Evolutionary conservation across 1,140 invertebrate genomes (phyloP).

Genomic region (Panagrolaimus sp.): DNA sequence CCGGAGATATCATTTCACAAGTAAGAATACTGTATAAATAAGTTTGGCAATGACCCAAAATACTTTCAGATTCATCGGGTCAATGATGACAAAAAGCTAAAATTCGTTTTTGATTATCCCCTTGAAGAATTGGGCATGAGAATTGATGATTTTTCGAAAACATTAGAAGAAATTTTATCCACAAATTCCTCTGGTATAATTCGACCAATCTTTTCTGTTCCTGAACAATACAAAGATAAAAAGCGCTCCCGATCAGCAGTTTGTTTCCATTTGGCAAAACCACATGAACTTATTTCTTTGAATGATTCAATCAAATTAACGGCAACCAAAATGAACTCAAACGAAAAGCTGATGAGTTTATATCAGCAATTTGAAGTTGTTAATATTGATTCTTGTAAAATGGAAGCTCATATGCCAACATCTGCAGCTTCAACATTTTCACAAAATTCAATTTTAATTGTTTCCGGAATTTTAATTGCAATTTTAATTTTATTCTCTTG

Average conservation of each 20-base stretch:
- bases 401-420: background rate
- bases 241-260: background rate
- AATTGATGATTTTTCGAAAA: background rate
- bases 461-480: constrained; percentile 16
- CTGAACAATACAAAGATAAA: background rate
- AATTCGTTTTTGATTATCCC: constrained; percentile 6
- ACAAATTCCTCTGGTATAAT: background rate
- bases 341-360: constrained; percentile 12
- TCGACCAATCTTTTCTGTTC: background rate
- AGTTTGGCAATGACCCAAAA: background rate
- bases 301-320: constrained; percentile 6
- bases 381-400: constrained; percentile 17
- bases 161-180: background rate
- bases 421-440: background rate
- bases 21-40: background rate
- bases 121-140: background rate
- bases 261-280: constrained; percentile 7
- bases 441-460: constrained; percentile 24
- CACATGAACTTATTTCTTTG: background rate
- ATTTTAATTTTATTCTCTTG: constrained; percentile 29
- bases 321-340: constrained; percentile 4
- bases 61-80: background rate
- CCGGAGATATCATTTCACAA: constrained; percentile 1
- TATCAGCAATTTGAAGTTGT: constrained; percentile 9
- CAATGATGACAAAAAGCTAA: background rate